phyloP scores from a whole-genome alignment of 2,797 vertebrate species.

The Oryzias dopingdopingensis region DNA sequence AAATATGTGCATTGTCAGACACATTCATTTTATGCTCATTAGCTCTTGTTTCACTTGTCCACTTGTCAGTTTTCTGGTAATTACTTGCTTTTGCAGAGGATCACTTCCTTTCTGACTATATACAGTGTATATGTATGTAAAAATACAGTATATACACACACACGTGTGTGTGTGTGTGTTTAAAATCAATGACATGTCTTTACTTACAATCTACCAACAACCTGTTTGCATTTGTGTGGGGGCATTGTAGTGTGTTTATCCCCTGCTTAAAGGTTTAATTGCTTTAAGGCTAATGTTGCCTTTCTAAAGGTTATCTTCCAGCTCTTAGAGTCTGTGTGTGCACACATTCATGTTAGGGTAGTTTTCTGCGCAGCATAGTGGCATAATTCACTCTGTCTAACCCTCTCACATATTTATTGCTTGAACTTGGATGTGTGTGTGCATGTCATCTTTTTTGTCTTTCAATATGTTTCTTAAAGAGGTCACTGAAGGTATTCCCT shows the following conservation, averaged over 20 bases:
- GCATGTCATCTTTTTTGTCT: neutral
- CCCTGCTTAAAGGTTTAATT: conserved; percentile 52
- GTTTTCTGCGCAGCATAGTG: conserved; percentile 22
- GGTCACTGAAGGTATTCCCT: conserved; percentile 19
- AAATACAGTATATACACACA: no score
- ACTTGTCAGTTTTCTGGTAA: no score
- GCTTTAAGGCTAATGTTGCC: conserved; percentile 36
- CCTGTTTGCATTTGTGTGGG: conserved; percentile 4
- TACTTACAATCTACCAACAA: no score
- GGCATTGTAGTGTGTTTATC: conserved; percentile 7
- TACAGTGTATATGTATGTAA: no score
- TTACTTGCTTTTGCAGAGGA: no score
- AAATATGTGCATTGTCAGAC: no score
- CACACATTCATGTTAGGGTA: conserved; percentile 19
- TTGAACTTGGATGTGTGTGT: conserved; percentile 1
- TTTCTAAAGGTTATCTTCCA: conserved; percentile 52
- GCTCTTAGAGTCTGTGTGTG: conserved; percentile 21
- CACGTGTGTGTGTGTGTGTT: no score
- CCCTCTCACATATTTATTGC: conserved; percentile 3
- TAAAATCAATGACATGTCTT: no score
- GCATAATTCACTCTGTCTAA: conserved; percentile 19
- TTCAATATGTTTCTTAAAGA: conserved; percentile 18
- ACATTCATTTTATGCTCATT: no score
- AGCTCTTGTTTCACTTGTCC: no score
- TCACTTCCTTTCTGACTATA: no score